Conservation (phyloP, 2,113 vertebrate genomes). For the Empidonax alnorum region DNA sequence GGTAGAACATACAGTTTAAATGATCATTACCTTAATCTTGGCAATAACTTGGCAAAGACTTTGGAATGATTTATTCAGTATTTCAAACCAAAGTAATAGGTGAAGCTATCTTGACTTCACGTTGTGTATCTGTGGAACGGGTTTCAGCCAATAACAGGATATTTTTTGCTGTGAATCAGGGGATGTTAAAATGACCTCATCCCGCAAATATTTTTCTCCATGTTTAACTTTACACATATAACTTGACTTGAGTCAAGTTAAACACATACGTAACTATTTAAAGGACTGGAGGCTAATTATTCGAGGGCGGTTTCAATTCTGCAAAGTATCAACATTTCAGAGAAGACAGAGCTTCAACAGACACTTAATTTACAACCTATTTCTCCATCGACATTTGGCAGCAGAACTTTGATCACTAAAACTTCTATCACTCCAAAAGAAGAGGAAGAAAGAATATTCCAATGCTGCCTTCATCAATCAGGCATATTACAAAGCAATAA, state of each 20-base stretch:
- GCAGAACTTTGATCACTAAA: constrained; percentile 38
- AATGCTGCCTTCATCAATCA: constrained; percentile 1
- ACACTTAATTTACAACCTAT: constrained; percentile 55
- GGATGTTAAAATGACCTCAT: constrained; percentile 33
- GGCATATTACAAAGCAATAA: constrained; percentile 22
- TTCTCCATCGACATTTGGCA: constrained; percentile 49
- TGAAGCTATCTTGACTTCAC: not conserved
- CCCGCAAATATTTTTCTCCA: constrained; percentile 8
- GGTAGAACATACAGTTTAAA: not conserved
- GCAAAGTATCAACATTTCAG: constrained; percentile 36
- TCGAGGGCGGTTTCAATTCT: constrained; percentile 9
- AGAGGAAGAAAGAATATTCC: constrained; percentile 41
- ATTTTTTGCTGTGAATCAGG: constrained; percentile 10
- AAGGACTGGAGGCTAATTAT: constrained; percentile 32
- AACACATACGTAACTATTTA: constrained; percentile 61
- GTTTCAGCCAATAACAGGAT: not conserved
- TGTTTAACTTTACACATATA: constrained; percentile 29
- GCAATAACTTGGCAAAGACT: not conserved
- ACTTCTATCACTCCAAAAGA: constrained; percentile 36
- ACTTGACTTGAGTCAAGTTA: constrained; percentile 18
- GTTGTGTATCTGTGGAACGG: not conserved
- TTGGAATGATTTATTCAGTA: not conserved
- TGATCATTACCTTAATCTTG: not conserved
- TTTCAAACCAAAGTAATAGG: not conserved
- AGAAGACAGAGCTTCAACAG: constrained; percentile 52